Base-by-base conservation (phyloP, 1,140 invertebrate genomes). In the Harlomillsia oculata region DNA sequence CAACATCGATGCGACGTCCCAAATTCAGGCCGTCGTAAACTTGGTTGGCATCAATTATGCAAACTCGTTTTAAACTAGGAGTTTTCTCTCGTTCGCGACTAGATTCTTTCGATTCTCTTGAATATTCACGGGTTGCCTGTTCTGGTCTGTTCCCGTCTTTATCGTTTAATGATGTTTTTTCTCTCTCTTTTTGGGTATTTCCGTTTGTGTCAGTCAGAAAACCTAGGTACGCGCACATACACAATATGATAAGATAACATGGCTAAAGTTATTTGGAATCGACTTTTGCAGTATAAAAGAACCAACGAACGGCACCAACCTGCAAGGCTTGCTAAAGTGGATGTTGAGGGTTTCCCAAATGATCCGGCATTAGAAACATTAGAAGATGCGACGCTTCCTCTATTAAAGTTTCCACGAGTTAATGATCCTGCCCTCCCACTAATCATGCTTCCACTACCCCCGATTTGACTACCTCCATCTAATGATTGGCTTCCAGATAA, bases 1-100 rank as follows among this genome's bases (percentile, higher is more conserved):
- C 39, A 0, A 94, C 89, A 69, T 94, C 90, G 45, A 92, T 90
- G 48, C 87, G 75, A 45, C 88, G 75, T 18, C 87, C 87, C 29
- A 57, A 44, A 37, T 96, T 94, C 36, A 95, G 85, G 49, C 84
- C 87, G 69, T 94, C 88, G 68, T 89, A 94, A 5, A 90, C 85
- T 69, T 82, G 77, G 71, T 79, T 82, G 3, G 82, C 79, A 73
- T 88, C 85, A 55, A 80, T 74, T 59, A 87, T 85, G 18, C 64
- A 30, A 13, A 67, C 67, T 45, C 66, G 29, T 43, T 68, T 64
- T 5, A 66, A 48, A 39, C 66, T 65, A 5, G 59, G 48, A 28
- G 63, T 60, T 50, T 66, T 66, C 9, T 61, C 61, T 30, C 48
- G 21, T 9, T 55, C 54, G 11, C 59, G 59, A 48, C 49, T 50